Evolutionary conservation across 2,797 vertebrate species (phyloP), one percentile per base, ranked within the genome.

Genomic region (Melanotaenia nigrans): DNA sequence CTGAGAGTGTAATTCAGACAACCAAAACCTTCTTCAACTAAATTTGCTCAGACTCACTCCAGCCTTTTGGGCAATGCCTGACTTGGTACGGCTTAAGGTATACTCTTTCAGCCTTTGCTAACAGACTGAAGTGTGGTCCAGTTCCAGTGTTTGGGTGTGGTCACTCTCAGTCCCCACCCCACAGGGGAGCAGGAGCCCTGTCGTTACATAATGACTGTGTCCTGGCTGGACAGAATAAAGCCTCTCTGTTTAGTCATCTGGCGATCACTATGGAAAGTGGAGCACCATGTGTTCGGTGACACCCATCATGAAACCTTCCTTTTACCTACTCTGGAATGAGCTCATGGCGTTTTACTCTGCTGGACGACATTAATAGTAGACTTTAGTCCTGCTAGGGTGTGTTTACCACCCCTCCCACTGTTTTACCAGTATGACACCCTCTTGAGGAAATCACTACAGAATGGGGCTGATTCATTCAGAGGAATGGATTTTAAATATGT

Each of bases 171-270:
- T 58, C 65, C 35, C 78, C 68, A 47, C 74, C 5, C 77, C 77
- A 40, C 78, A 40, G 77, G 90, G 81, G 79, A 89, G 75, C 81
- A 77, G 83, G 80, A 87, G 77, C 61, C 77, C 70, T 85, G 82
- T 82, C 71, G 74, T 95, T 93, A 81, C 87, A 79, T 93, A 91
- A 90, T 78, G 87, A 90, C 68, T 68, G 61, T 36, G 63, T 87
- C 83, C 73, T 76, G 85, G 83, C 83, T 81, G 78, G 16, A 69
- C 80, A 73, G 78, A 93, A 93, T 90, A 94, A 94, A 85, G 88
- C 84, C 65, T 81, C 79, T 93, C 91, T 95, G 92, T 95, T 90
- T 81, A 77, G 65, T 49, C 47, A 56, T 85, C 91, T 94, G 93
- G 93, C 93, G 13, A 70, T 59, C 55, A 1, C 36, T 77, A 16